A percentile compares a stretch with the other conserved stretches of the same genome.
Conservation (phyloP, 2,888 invertebrate genomes). For the Standfussiana lucernea region DNA sequence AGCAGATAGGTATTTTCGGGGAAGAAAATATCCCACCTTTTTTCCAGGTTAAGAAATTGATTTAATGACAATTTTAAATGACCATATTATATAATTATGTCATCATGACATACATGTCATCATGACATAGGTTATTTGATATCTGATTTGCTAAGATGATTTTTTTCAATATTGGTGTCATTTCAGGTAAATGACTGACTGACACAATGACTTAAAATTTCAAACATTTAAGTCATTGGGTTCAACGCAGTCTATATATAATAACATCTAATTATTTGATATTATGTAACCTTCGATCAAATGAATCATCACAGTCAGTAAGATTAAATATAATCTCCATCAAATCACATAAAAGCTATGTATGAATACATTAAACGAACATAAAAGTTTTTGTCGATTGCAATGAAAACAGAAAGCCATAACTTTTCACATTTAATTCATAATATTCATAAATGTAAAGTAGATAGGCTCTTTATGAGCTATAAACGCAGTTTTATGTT, state of each 20-base stretch:
- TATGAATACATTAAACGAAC: conserved; percentile 29
- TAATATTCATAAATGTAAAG: conserved; percentile 62
- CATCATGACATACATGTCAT: background rate
- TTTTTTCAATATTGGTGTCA: background rate
- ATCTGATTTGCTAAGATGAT: background rate
- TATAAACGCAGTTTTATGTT: conserved; percentile 59
- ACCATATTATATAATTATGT: too few species aligned
- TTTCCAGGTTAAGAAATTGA: background rate
- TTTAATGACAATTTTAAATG: background rate
- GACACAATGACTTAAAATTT: too few species aligned
- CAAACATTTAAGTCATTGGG: background rate
- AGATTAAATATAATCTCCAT: conserved; percentile 29
- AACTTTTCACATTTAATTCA: conserved; percentile 53
- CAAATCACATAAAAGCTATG: conserved; percentile 39
- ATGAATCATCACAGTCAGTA: conserved; percentile 20
- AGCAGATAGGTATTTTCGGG: background rate
- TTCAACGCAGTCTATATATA: background rate
- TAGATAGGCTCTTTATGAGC: conserved; percentile 59
- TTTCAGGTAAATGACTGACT: too few species aligned
- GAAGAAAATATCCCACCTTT: background rate
- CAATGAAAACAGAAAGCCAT: conserved; percentile 49
- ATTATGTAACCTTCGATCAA: background rate
- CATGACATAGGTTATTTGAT: background rate
- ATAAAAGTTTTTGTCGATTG: conserved; percentile 38
- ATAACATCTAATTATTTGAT: background rate